These are phyloP conservation scores for Parnassius glacialis DNA, from an alignment of 2,888 invertebrate species.

Conservation along the genomic window DNA sequence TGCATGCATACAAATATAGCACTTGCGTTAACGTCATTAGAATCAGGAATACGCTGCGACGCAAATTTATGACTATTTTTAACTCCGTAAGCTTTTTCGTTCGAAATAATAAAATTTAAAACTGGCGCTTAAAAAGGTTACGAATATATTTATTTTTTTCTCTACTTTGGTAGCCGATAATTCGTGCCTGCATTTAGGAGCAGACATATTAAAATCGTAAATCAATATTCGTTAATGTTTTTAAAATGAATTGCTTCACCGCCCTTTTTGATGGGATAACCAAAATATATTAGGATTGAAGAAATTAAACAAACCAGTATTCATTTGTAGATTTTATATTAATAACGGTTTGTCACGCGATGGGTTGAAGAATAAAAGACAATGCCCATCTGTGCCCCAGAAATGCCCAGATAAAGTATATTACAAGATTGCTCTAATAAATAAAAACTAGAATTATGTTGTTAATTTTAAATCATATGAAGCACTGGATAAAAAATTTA, in stretches of 20 bases:
- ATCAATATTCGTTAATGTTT: conserved; percentile 49
- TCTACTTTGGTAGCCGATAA: not conserved
- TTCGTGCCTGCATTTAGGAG: conserved; percentile 1
- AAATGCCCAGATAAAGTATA: no score
- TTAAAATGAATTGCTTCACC: conserved; percentile 39
- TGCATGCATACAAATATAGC: conserved; percentile 19
- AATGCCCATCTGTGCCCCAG: no score
- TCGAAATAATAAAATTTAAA: no score
- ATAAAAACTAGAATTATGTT: no score
- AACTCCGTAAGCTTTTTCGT: no score
- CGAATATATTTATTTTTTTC: no score
- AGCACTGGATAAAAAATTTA: no score
- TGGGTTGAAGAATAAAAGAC: conserved; percentile 31
- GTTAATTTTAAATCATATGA: no score
- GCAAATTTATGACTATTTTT: conserved; percentile 2
- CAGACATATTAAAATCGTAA: conserved; percentile 34
- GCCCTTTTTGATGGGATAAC: conserved; percentile 54
- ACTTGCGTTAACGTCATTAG: conserved; percentile 12
- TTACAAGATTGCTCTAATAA: no score
- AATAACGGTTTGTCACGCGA: conserved; percentile 59
- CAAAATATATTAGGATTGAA: conserved; percentile 63
- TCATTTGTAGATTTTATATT: conserved; percentile 55
- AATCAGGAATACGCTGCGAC: conserved; percentile 3
- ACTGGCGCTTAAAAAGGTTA: no score
- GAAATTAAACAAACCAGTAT: conserved; percentile 56